These are phyloP conservation scores for Choloepus didactylus DNA, from an alignment of 2,797 vertebrate species.

Conservation along the genomic window DNA sequence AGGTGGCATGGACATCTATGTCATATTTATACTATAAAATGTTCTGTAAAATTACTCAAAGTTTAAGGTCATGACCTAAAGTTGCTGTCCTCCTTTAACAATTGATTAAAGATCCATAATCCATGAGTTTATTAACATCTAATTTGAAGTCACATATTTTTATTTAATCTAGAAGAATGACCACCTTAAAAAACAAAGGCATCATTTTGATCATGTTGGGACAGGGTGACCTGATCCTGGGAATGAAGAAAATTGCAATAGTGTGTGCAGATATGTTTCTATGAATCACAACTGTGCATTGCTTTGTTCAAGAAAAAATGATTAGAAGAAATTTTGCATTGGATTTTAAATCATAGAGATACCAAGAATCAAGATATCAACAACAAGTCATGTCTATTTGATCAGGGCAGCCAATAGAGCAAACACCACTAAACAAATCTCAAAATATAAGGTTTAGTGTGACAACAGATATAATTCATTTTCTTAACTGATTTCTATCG, in stretches of 20 bases:
- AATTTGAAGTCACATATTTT: slow-evolving; percentile 28
- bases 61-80: background rate
- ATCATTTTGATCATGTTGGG: slow-evolving; percentile 30
- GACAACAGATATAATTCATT: background rate
- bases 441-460: background rate
- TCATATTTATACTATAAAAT: background rate
- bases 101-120: background rate
- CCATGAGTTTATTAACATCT: slow-evolving; percentile 21
- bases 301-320: slow-evolving; percentile 2
- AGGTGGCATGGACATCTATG: background rate
- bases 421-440: background rate
- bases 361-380: slow-evolving; percentile 5
- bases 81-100: background rate
- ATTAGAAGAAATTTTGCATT: background rate
- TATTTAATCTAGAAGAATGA: background rate
- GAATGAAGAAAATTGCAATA: slow-evolving; percentile 25
- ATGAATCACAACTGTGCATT: background rate
- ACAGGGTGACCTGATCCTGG: background rate
- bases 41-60: background rate
- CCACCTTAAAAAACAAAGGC: background rate
- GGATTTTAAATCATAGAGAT: background rate
- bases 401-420: background rate
- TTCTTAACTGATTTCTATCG: background rate
- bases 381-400: background rate
- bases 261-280: background rate